These are phyloP conservation scores for Caenorhabditis brenneri DNA, from an alignment of 1,140 invertebrate genomes.

Conservation along the genomic window DNA sequence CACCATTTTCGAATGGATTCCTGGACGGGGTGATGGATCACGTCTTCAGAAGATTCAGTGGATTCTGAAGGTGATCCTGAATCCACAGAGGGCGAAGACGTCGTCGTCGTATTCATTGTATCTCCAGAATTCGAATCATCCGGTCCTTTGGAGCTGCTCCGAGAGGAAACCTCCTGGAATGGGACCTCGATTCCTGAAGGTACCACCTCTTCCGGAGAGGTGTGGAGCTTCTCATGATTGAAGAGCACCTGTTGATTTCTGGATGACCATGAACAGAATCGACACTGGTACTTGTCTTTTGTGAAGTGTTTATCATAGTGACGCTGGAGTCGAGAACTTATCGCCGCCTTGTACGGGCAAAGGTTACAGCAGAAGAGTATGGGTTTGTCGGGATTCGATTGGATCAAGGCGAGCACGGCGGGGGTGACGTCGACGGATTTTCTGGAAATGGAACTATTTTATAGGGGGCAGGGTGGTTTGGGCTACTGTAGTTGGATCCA, in stretches of 20 bases:
- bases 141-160: too few relatives aligned
- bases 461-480: too few relatives aligned
- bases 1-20: neutral
- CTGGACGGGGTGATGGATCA: neutral
- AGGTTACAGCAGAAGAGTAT: neutral
- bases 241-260: neutral
- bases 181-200: neutral
- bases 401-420: too few relatives aligned
- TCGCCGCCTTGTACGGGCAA: conserved; percentile 8
- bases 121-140: too few relatives aligned
- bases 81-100: neutral
- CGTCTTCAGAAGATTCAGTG: neutral
- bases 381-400: too few relatives aligned
- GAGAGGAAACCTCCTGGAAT: too few relatives aligned
- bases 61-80: neutral
- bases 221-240: neutral
- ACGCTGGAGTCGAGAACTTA: neutral
- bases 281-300: neutral
- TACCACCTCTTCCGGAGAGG: neutral
- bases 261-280: neutral
- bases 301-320: conserved; percentile 8
- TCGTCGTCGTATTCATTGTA: too few relatives aligned
- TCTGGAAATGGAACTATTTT: too few relatives aligned
- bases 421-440: too few relatives aligned
- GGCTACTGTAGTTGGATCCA: too few relatives aligned